Conservation (phyloP, 2,888 invertebrate genomes). For the Eugnorisma glareosa region DNA sequence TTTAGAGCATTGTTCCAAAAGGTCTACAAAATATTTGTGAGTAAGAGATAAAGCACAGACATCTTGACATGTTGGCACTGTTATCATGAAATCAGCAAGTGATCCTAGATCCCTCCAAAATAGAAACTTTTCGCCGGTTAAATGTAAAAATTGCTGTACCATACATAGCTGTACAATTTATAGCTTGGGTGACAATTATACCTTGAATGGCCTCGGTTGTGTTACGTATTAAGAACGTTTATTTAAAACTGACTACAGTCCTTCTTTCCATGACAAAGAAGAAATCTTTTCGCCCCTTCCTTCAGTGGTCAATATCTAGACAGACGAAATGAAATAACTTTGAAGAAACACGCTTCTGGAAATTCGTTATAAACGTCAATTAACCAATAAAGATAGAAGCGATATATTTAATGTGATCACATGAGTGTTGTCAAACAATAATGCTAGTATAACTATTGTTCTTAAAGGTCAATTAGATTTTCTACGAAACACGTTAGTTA, state of each 20-base stretch:
- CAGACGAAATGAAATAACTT: not conserved
- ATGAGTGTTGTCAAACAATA: not conserved
- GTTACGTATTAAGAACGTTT: not conserved
- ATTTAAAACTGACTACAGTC: not conserved
- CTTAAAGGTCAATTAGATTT: not conserved
- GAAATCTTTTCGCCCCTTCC: not conserved
- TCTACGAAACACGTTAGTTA: not conserved
- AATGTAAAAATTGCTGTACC: not conserved
- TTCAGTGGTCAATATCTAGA: not conserved
- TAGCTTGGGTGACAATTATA: not conserved
- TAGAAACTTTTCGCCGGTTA: not conserved
- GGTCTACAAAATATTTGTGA: not conserved
- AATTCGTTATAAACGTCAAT: not conserved
- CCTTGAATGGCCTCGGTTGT: not conserved
- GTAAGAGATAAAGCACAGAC: not conserved
- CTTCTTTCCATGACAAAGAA: not conserved
- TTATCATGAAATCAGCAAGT: not conserved
- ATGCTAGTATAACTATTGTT: not conserved
- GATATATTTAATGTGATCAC: not conserved
- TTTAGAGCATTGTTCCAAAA: not conserved
- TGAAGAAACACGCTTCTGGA: not conserved
- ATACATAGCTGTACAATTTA: not conserved
- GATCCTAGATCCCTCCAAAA: not conserved
- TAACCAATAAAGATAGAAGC: not conserved
- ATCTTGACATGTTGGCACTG: not conserved